These are phyloP conservation scores for Polymixis lichenea DNA, from an alignment of 2,888 invertebrate species.

Conservation along the genomic window DNA sequence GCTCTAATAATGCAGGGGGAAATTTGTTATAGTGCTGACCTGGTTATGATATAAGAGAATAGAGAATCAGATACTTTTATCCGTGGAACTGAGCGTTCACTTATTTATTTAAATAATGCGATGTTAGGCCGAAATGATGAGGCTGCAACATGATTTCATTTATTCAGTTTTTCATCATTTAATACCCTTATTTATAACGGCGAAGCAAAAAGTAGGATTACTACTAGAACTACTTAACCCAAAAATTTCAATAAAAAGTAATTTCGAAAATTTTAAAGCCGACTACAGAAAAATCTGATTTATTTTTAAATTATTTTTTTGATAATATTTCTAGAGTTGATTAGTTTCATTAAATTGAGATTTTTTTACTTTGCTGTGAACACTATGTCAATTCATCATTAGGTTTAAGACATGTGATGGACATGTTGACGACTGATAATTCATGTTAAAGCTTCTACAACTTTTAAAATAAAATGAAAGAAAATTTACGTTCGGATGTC, in stretches of 20 bases:
- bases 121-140: constrained; percentile 24
- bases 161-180: neutral
- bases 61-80: constrained; percentile 11
- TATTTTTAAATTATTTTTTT: too few relatives aligned
- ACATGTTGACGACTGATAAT: neutral
- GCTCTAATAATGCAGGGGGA: constrained; percentile 42
- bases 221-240: too few relatives aligned
- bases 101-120: constrained; percentile 33
- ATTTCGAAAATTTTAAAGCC: too few relatives aligned
- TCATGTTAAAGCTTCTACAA: neutral
- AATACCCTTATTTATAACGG: too few relatives aligned
- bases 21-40: constrained; percentile 47
- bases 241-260: too few relatives aligned
- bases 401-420: neutral
- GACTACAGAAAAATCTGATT: too few relatives aligned
- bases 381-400: neutral
- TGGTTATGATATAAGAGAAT: constrained; percentile 33
- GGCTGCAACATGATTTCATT: constrained; percentile 10
- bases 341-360: neutral
- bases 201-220: too few relatives aligned
- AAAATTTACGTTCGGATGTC: neutral
- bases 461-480: too few relatives aligned
- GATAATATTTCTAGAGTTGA: neutral
- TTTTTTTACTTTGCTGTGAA: neutral
- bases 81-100: constrained; percentile 9